A percentile compares a stretch with the other conserved stretches of the same genome.
phyloP scores from a whole-genome alignment of 1,140 invertebrate genomes.

The Drosophila carrolli region DNA sequence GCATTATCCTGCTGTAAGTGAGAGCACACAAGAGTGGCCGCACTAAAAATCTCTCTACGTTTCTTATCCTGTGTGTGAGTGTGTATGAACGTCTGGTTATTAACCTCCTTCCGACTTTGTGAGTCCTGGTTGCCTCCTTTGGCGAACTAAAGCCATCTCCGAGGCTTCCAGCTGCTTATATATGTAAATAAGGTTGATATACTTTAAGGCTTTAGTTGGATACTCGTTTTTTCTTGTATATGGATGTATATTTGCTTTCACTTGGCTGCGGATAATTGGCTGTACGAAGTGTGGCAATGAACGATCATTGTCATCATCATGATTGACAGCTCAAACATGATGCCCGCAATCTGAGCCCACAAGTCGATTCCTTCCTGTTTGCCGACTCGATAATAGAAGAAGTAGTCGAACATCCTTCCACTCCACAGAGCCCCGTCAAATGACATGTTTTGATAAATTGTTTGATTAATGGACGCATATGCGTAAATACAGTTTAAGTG shows the following conservation, averaged over 20 bases:
- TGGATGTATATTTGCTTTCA: not conserved
- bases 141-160: slow-evolving; percentile 43
- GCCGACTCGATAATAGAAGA: slow-evolving; percentile 21
- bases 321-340: slow-evolving; percentile 37
- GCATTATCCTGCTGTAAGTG: slow-evolving; percentile 45
- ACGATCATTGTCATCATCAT: slow-evolving; percentile 24
- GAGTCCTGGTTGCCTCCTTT: slow-evolving; percentile 22
- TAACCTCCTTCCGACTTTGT: slow-evolving; percentile 54
- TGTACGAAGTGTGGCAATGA: slow-evolving; percentile 13
- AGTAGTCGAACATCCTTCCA: slow-evolving; percentile 19
- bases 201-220: slow-evolving; percentile 12
- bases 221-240: not conserved
- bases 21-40: slow-evolving; percentile 15
- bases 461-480: slow-evolving; percentile 79
- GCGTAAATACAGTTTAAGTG: slow-evolving; percentile 76
- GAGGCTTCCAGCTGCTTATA: slow-evolving; percentile 50
- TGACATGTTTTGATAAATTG: slow-evolving; percentile 81
- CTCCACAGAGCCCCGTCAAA: slow-evolving; percentile 1
- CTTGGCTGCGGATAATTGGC: slow-evolving; percentile 35
- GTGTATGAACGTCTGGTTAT: slow-evolving; percentile 49
- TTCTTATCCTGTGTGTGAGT: slow-evolving; percentile 8
- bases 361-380: slow-evolving; percentile 38
- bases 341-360: slow-evolving; percentile 34
- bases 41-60: slow-evolving; percentile 4
- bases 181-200: slow-evolving; percentile 25